Percentiles rank a stretch among this genome's conserved stretches.
Conservation (phyloP, 2,113 vertebrate species). For the Thunnus maccoyii region DNA sequence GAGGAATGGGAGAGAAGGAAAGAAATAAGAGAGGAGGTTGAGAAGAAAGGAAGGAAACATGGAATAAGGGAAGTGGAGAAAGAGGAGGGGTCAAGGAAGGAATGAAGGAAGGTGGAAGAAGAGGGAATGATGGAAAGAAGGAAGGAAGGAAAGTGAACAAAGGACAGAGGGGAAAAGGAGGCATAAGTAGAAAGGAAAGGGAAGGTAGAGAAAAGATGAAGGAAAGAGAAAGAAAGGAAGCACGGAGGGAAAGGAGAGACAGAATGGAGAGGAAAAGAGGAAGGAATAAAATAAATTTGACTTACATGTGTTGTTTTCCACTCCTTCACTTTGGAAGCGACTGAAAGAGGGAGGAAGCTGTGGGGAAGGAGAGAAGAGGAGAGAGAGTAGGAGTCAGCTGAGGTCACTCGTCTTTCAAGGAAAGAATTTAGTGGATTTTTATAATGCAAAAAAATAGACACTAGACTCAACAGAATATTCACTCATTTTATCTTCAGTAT, state of each 20-base stretch:
- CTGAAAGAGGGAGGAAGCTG: constrained; percentile 29
- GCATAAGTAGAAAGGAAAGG: background rate
- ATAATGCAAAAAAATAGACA: background rate
- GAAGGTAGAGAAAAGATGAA: background rate
- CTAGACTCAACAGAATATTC: background rate
- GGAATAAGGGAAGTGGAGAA: background rate
- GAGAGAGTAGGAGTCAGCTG: constrained; percentile 25
- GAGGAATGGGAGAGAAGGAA: background rate
- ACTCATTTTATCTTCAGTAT: background rate
- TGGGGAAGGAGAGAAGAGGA: background rate
- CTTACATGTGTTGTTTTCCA: constrained; percentile 62
- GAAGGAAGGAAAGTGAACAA: background rate
- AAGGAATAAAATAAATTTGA: constrained; percentile 30
- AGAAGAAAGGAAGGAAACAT: background rate
- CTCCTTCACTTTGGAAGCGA: constrained; percentile 31
- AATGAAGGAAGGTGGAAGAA: too few relatives aligned
- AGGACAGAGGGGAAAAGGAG: background rate
- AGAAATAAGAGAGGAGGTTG: background rate
- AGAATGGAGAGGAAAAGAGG: background rate
- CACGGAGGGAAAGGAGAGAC: background rate
- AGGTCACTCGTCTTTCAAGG: constrained; percentile 27
- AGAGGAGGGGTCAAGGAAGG: background rate
- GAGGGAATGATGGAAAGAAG: background rate
- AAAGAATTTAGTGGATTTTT: background rate
- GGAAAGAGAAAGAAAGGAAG: background rate